A percentile compares a stretch with the other conserved stretches of the same genome.
These are phyloP conservation scores for Ochlodes sylvanus DNA, from an alignment of 2,888 invertebrate species.

Conservation along the genomic window DNA sequence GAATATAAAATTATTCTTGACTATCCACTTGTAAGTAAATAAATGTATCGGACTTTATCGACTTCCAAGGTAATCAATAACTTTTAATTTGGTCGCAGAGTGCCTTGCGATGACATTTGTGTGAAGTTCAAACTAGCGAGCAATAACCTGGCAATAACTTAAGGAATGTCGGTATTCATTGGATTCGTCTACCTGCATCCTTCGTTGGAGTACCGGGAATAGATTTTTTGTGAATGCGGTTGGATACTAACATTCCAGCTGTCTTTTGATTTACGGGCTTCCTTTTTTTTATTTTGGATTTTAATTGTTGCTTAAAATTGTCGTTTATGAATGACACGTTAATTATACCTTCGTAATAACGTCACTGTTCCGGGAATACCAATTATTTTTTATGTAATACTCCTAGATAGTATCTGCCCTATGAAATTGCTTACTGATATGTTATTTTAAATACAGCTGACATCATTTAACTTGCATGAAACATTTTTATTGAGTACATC, in stretches of 20 bases:
- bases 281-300: too few relatives aligned
- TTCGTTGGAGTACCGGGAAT: slow-evolving; percentile 1
- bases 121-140: neutral
- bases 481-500: neutral
- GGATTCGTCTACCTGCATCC: slow-evolving; percentile 46
- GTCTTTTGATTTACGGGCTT: neutral
- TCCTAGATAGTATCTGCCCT: too few relatives aligned
- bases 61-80: neutral
- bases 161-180: slow-evolving; percentile 44
- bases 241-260: neutral
- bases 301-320: too few relatives aligned
- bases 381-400: too few relatives aligned
- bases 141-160: slow-evolving; percentile 18
- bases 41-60: slow-evolving; percentile 10
- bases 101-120: slow-evolving; percentile 1
- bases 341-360: too few relatives aligned
- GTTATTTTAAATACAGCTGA: neutral
- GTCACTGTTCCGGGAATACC: too few relatives aligned
- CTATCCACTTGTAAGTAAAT: neutral
- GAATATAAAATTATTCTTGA: slow-evolving; percentile 11
- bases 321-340: too few relatives aligned
- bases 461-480: neutral
- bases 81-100: neutral
- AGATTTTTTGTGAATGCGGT: slow-evolving; percentile 7
- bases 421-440: neutral